These are phyloP conservation scores for Drosophila rellima DNA, from an alignment of 2,888 invertebrate species.

Conservation along the genomic window DNA sequence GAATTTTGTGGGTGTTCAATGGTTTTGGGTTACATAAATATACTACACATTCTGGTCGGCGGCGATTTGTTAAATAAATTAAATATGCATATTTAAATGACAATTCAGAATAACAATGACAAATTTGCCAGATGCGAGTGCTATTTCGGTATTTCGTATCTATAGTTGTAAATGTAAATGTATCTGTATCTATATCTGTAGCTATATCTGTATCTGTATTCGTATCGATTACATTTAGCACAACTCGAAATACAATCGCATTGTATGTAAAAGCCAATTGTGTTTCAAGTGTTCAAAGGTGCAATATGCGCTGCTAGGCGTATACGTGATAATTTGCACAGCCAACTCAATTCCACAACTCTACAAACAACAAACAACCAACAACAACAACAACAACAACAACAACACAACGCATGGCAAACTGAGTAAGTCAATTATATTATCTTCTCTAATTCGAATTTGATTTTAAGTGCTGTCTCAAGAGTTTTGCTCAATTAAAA, in stretches of 20 bases:
- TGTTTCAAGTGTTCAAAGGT: conserved; percentile 11
- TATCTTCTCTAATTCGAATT: conserved; percentile 7
- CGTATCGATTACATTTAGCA: conserved; percentile 39
- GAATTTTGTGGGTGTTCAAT: conserved; percentile 48
- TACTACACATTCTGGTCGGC: conserved; percentile 9
- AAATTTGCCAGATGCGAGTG: conserved; percentile 24
- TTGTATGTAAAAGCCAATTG: conserved; percentile 24
- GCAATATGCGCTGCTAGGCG: conserved; percentile 66
- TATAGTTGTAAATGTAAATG: not conserved
- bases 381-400: conserved; percentile 9
- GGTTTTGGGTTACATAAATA: conserved; percentile 13
- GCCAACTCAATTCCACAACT: not conserved
- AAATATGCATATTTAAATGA: conserved; percentile 67
- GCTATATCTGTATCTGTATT: not conserved
- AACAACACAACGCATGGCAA: conserved; percentile 33
- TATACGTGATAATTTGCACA: conserved; percentile 59
- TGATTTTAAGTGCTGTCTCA: conserved; percentile 12
- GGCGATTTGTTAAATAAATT: conserved; percentile 58
- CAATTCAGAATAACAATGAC: conserved; percentile 42
- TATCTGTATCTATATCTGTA: conserved; percentile 10
- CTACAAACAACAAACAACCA: not conserved
- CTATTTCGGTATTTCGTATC: conserved; percentile 25
- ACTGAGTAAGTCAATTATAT: conserved; percentile 66
- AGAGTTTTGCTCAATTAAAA: conserved; percentile 55
- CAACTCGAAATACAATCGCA: conserved; percentile 11